Conservation (phyloP, 2,888 invertebrate genomes). For the Plutella xylostella region DNA sequence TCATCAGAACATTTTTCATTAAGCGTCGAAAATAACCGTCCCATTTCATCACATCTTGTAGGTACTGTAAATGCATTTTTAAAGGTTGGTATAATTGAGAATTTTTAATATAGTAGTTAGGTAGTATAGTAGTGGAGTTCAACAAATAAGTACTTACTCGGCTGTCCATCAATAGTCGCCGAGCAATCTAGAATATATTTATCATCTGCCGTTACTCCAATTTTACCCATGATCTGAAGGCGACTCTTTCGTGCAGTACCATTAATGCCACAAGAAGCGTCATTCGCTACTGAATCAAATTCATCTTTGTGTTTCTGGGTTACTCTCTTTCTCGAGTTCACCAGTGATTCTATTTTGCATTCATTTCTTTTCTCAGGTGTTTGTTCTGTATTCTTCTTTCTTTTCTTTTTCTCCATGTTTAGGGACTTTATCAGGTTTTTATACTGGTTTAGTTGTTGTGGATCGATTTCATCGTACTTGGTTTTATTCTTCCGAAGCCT, state of each 20-base stretch:
- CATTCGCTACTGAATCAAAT: neutral
- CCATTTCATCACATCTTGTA: neutral
- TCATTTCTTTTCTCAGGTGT: neutral
- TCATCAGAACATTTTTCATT: neutral
- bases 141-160: slow-evolving; percentile 27
- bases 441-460: neutral
- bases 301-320: neutral
- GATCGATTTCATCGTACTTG: neutral
- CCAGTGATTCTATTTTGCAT: neutral
- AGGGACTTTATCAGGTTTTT: slow-evolving; percentile 27
- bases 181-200: slow-evolving; percentile 43
- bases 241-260: slow-evolving; percentile 25
- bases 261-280: neutral
- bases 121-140: no score
- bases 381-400: slow-evolving; percentile 21
- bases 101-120: neutral
- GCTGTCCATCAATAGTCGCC: slow-evolving; percentile 40
- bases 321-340: neutral
- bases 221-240: slow-evolving; percentile 38
- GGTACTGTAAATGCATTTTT: neutral
- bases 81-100: neutral
- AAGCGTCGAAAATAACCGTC: neutral
- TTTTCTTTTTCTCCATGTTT: slow-evolving; percentile 40
- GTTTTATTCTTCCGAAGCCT: neutral
- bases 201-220: slow-evolving; percentile 41